Evolutionary conservation across 2,888 invertebrate genomes (phyloP).

Genomic region (Leptinotarsa haldemani): DNA sequence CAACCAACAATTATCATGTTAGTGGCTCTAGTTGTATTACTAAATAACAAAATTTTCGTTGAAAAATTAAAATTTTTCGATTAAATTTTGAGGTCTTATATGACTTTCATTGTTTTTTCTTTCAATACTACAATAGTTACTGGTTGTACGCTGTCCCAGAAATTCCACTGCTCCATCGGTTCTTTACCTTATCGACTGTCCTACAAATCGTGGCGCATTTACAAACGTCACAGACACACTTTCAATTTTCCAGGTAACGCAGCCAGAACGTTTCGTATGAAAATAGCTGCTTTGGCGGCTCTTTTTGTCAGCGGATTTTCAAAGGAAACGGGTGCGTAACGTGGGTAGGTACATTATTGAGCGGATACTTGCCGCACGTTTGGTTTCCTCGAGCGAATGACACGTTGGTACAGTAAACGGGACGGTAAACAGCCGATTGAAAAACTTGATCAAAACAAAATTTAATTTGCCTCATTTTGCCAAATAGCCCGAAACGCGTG

Average conservation of each 20-base stretch:
- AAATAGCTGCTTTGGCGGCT: conserved; percentile 34
- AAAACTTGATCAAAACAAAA: neutral
- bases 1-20: too few species aligned
- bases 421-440: neutral
- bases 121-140: neutral
- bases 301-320: conserved; percentile 30
- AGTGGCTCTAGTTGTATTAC: too few species aligned
- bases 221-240: conserved; percentile 25
- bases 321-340: conserved; percentile 36
- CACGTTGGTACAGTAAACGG: conserved; percentile 14
- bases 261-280: conserved; percentile 16
- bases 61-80: too few species aligned
- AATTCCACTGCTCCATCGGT: neutral
- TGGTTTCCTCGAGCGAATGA: neutral
- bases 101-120: too few species aligned
- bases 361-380: conserved; percentile 12
- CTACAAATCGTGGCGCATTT: conserved; percentile 9
- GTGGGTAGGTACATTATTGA: neutral
- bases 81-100: too few species aligned
- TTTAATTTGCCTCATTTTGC: neutral
- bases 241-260: conserved; percentile 22
- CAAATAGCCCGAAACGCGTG: neutral
- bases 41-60: too few species aligned
- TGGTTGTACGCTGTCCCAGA: neutral
- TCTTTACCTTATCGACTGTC: neutral